Base-by-base conservation (phyloP, 2,888 invertebrate genomes). In the Pelosia muscerda region DNA sequence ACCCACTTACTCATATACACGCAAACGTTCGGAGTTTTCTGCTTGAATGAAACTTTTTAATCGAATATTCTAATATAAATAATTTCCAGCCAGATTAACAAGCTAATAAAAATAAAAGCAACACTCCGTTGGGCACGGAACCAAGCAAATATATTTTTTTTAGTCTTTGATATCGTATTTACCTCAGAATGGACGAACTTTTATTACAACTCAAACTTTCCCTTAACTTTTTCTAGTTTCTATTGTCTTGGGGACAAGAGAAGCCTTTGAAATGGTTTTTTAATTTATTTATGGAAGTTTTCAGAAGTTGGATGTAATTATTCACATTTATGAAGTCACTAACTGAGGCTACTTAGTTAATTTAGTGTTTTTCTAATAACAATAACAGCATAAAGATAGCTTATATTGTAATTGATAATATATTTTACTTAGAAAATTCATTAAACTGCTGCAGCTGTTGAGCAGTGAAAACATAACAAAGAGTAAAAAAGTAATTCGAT, bases 181-280 rank as follows among this genome's bases (percentile, higher is more conserved):
- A 58, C 68, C 72, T 75, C 62, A 59, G 60, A 63, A 61, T 28
- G 56, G 74, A 77, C 69, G 77, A 79, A 77, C 75, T 82, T 84
- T 82, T 81, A 81, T 82, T 80, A 76, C 74, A 76, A 76, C 26
- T 65, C 66, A 56, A 79, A 82, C 71, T 84, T 85, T 64, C 34
- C 15, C 68, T 75, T 77, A 79, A 84, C 78, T 85, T 75, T 68
- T 59, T 71, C 77, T 77, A 82, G 79, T 81, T 82, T 59, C 63
- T 77, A 80, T 78, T 82, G 81, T 81, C 80, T 81, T 76, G 77
- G 66, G 76, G 74, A 74, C 75, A 71, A 66, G 78, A 65, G 84
- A 84, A 85, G 78, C 82, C 85, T 84, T 84, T 80, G 70, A 77
- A 88, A 86, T 84, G 83, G 79, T 83, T 87, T 86, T 87, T 86